Conservation (phyloP, 2,797 vertebrate species). For the Etheostoma perlongum region DNA sequence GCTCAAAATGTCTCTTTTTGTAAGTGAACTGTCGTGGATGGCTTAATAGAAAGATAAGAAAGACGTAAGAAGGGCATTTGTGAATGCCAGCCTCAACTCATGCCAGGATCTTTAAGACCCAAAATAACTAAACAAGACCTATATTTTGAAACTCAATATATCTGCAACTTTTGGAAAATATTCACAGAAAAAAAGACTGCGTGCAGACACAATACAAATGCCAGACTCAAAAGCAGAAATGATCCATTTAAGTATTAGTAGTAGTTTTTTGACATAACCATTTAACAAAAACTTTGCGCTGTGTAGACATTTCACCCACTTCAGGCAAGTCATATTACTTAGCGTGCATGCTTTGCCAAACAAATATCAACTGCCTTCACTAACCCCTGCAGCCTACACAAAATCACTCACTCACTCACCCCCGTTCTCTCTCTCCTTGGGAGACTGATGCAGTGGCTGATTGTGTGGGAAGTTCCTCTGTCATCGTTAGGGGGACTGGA, state of each 20-base stretch:
- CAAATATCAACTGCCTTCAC: conserved; percentile 54
- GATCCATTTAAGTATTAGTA: too few species aligned
- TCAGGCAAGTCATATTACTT: conserved; percentile 23
- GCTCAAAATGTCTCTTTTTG: neutral
- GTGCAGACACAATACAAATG: too few species aligned
- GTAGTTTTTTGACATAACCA: too few species aligned
- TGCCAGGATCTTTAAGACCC: neutral
- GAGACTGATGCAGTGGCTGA: conserved; percentile 82
- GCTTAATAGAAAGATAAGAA: neutral
- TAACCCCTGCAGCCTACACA: conserved; percentile 36
- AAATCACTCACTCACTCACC: neutral
- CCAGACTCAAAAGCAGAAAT: too few species aligned
- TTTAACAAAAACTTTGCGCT: conserved; percentile 17
- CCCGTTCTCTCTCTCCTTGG: conserved; percentile 24
- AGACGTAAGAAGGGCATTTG: neutral
- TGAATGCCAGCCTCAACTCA: neutral
- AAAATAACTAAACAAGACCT: too few species aligned
- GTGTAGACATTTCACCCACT: conserved; percentile 29
- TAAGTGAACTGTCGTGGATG: neutral
- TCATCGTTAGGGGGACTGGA: conserved; percentile 80
- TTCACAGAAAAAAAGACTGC: too few species aligned
- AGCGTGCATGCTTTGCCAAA: conserved; percentile 27
- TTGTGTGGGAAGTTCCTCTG: conserved; percentile 83
- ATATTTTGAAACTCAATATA: too few species aligned
- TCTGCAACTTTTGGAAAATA: too few species aligned